Percentiles rank a stretch among this genome's conserved stretches.
phyloP scores from a whole-genome alignment of 2,797 vertebrate genomes.

The Lindbergichthys nudifrons region DNA sequence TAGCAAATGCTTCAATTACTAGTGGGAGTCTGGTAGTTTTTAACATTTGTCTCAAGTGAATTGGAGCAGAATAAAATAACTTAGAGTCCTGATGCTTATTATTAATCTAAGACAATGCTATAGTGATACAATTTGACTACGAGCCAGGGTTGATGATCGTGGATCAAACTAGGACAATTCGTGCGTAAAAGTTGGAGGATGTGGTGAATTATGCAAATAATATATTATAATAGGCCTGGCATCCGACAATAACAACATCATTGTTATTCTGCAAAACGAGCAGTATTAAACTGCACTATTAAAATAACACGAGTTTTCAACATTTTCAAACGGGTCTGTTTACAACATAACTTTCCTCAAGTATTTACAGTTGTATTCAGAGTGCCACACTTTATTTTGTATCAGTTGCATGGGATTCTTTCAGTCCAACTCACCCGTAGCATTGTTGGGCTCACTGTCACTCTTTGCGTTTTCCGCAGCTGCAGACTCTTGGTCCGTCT shows the following conservation, averaged over 20 bases:
- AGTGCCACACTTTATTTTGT: not conserved
- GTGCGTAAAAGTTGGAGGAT: constrained; percentile 62
- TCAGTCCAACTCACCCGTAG: constrained; percentile 85
- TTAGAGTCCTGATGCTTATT: not conserved
- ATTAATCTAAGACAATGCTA: not conserved
- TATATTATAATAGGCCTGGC: constrained; percentile 13
- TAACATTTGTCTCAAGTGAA: not conserved
- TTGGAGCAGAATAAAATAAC: not conserved
- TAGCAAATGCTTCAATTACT: not conserved
- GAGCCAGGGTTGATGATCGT: not conserved
- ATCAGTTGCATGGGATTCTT: not conserved
- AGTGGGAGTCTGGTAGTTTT: not conserved
- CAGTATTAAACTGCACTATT: not conserved
- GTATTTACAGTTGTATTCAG: not conserved
- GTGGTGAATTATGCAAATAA: not conserved
- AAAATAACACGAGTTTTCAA: not conserved
- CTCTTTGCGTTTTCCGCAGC: constrained; percentile 87
- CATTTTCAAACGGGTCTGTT: not conserved
- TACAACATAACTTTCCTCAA: not conserved
- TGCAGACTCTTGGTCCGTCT: constrained; percentile 85
- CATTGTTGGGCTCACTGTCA: constrained; percentile 89
- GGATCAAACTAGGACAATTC: constrained; percentile 29
- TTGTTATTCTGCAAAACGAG: not conserved
- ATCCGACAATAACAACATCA: constrained; percentile 21
- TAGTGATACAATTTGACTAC: not conserved